Conservation (phyloP, 2,113 vertebrate species). For the Crotophaga sulcirostris region DNA sequence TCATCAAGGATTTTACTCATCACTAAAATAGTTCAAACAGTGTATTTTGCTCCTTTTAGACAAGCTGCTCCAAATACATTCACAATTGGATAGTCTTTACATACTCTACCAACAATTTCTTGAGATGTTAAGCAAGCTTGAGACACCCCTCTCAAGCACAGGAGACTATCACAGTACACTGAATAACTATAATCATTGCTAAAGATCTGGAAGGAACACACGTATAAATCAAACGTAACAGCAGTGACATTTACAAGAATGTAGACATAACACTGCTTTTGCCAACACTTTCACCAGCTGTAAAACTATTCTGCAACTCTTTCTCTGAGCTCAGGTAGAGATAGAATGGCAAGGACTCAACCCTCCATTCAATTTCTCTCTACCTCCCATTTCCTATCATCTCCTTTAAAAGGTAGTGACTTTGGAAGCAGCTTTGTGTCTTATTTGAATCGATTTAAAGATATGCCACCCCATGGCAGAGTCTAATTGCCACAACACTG, state of each 20-base stretch:
- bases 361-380: background rate
- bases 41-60: background rate
- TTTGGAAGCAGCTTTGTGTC: rapidly evolving
- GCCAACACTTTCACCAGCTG: background rate
- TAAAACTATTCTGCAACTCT: background rate
- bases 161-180: background rate
- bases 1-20: background rate
- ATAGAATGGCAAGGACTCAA: background rate
- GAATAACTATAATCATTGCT: background rate
- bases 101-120: background rate
- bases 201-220: background rate
- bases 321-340: background rate
- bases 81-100: background rate
- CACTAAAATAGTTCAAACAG: background rate
- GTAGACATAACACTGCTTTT: background rate
- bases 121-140: background rate
- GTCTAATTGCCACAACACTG: background rate
- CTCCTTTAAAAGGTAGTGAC: background rate
- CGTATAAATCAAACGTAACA: background rate
- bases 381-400: background rate
- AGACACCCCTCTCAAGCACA: background rate
- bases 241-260: constrained; percentile 5
- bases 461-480: background rate
- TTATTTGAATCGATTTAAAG: background rate
- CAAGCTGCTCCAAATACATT: background rate